Evolutionary conservation across 2,888 invertebrate species (phyloP), one percentile per base, ranked within the genome.

Genomic region (Cabera pusaria): DNA sequence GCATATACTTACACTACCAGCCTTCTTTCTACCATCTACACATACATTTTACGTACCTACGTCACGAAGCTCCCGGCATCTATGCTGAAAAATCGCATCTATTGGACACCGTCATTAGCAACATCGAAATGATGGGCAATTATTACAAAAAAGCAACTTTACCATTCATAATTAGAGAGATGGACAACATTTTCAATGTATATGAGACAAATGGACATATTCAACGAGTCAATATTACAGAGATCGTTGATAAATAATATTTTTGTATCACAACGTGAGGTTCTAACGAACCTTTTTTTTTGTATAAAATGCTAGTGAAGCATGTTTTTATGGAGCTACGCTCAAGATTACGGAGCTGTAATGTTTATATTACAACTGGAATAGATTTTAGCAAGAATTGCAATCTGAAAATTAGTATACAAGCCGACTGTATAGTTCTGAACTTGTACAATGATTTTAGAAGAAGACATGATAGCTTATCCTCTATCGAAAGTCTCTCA

Each of bases 11-110:
- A 0, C 98, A 99, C 75, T 99, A 99, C 80, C 98, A 97, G 64
- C 99, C 99, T 0, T 96, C 98, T 0, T 99, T 97, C 85, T 98
- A 98, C 80, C 98, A 99, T 72, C 89, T 99, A 0, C 99, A 99
- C 73, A 91, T 99, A 0, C 99, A 99, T 77, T 96, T 98, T 65
- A 96, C 96, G 5, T 92, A 93, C 38, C 72, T 98, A 1, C 90
- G 91, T 24, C 93, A 93, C 82, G 95, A 96, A 56, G 93, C 95
- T 0, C 94, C 96, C 24, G 95, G 98, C 14, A 95, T 95, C 60
- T 92, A 92, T 80, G 93, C 93, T 6, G 97, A 97, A 71, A 94
- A 94, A 64, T 94, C 97, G 0, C 98, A 98, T 74, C 83, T 98
- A 37, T 90, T 99, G 5, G 92, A 94, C 24, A 94, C 94, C 3